These are phyloP conservation scores for Halcyon chelicuti DNA, from an alignment of 2,797 vertebrate species.

Conservation along the genomic window DNA sequence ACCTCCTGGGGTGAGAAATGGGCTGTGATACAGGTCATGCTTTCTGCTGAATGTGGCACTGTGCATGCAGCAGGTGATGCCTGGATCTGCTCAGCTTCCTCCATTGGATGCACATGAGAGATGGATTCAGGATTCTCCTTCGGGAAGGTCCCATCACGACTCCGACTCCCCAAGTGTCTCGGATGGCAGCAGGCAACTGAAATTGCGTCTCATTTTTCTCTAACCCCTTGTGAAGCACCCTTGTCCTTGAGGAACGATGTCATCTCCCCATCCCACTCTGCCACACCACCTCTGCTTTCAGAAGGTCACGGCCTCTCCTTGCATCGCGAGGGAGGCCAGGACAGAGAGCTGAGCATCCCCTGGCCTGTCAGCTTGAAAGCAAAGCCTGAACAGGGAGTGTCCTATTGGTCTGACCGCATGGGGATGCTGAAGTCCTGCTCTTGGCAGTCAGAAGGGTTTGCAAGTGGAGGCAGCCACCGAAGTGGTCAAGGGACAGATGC, in stretches of 20 bases:
- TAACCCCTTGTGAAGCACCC: not conserved
- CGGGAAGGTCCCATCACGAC: accelerated
- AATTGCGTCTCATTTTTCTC: not conserved
- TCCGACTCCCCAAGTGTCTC: accelerated
- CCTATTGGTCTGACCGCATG: not conserved
- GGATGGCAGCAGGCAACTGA: not conserved
- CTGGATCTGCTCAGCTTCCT: not conserved
- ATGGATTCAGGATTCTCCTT: not conserved
- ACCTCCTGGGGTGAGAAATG: not conserved
- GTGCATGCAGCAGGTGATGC: not conserved
- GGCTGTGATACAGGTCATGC: accelerated
- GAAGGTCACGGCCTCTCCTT: not conserved
- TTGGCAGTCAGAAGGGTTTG: not conserved
- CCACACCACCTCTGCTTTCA: accelerated
- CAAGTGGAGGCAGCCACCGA: not conserved
- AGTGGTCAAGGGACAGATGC: not conserved
- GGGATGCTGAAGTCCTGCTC: slow-evolving; percentile 51
- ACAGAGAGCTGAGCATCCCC: accelerated
- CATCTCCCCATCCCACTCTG: not conserved
- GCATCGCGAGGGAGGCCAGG: accelerated
- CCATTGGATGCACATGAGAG: accelerated
- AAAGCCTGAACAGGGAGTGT: not conserved
- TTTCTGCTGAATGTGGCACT: accelerated
- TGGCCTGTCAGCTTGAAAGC: accelerated
- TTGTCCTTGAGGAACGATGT: accelerated